Percentiles rank a stretch among this genome's conserved stretches.
These are phyloP conservation scores for Mixornis gularis DNA, from an alignment of 2,113 vertebrate genomes.

Conservation along the genomic window DNA sequence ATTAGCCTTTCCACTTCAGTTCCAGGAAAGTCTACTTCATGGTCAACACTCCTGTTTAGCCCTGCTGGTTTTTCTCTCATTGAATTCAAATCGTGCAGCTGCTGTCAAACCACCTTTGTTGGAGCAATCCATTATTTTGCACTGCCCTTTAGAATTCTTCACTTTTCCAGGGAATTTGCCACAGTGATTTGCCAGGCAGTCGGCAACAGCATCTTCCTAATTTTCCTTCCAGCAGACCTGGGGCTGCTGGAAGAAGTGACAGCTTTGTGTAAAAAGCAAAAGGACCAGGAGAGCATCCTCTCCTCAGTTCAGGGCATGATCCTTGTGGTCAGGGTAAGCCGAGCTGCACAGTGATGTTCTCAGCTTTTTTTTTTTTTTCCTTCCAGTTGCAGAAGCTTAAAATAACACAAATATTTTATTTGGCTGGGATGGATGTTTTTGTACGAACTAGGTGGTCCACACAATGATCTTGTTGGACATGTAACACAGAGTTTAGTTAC, in stretches of 20 bases:
- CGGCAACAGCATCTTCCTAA: not conserved
- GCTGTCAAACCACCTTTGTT: not conserved
- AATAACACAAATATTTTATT: not conserved
- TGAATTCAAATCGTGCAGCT: not conserved
- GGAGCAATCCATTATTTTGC: not conserved
- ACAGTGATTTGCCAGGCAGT: not conserved
- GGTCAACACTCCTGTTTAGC: conserved; percentile 14
- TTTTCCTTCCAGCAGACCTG: not conserved
- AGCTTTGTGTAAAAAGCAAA: not conserved
- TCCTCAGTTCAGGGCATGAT: not conserved
- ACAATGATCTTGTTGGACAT: not conserved
- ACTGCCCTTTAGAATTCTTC: not conserved
- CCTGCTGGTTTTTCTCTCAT: not conserved
- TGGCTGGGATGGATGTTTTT: not conserved
- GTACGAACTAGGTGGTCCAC: not conserved
- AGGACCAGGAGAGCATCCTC: not conserved
- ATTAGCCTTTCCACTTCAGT: conserved; percentile 45
- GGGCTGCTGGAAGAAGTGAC: not conserved
- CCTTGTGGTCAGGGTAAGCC: not conserved
- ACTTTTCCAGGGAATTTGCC: not conserved
- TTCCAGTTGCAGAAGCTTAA: not conserved
- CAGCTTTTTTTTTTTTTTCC: not conserved
- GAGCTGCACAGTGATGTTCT: not conserved
- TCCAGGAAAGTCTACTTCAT: conserved; percentile 19
- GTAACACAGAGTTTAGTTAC: not conserved